Evolutionary conservation across 2,113 vertebrate genomes (phyloP), one percentile per base, ranked within the genome.

Genomic region (Syrrhaptes paradoxus): DNA sequence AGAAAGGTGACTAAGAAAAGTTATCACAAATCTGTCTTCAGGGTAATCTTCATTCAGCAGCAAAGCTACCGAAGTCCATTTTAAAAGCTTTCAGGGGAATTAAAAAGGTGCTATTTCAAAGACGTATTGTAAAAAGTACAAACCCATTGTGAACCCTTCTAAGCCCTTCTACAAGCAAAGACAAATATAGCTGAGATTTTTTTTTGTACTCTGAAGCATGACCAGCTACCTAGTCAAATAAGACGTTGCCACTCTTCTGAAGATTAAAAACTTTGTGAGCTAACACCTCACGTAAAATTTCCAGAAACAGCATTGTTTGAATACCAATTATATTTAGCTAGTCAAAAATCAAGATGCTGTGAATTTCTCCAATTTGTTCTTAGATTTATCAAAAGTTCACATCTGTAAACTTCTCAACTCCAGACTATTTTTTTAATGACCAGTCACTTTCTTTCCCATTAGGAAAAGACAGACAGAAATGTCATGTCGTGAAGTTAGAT

Each of bases 141-240:
- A 97, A 82, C 26, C 58, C 38, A 88, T 36, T 46, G 80, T 51
- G 41, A 41, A 41, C 41, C 41, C 13, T 41, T 41, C 41, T 62
- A 93, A 95, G 66, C 25, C 41, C 41, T 92, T 95, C 74, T 92
- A 95, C 98, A 97, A 97, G 83, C 34, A 96, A 95, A 96, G 84
- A 6, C 13, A 72, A 67, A 38, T 5, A 52, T 2, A 22, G 20
- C 49, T 31, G 32, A n/a, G n/a, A 34, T 21, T 5, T 58, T 48
- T 38, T 43, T 57, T 36, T 25, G 45, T 41, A 52, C 80, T 66
- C 68, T 22, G 36, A 89, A 89, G 57, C 52, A 63, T 25, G 24
- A 96, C 59, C 11, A 59, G 65, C 36, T 65, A 88, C 31, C 45
- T 49, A 46, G 25, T 76, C 89, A 95, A 96, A 73, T 11, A 86